phyloP scores from a whole-genome alignment of 2,797 vertebrate species.

The Schizopygopsis pylzovi region DNA sequence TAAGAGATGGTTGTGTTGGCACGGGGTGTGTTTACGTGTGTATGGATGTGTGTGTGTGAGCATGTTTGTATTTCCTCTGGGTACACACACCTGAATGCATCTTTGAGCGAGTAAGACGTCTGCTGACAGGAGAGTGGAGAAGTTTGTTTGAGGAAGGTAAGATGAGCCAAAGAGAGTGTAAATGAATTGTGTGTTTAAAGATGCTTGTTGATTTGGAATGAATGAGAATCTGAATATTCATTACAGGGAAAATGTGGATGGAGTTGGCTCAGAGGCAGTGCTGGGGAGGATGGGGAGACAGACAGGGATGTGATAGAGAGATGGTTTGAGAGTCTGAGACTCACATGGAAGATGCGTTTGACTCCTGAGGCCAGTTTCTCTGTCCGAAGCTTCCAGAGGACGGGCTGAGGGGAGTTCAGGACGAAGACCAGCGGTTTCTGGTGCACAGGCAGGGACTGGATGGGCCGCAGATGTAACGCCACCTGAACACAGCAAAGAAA shows the following conservation, averaged over 20 bases:
- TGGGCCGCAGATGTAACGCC: slow-evolving; percentile 90
- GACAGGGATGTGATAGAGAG: slow-evolving; percentile 6
- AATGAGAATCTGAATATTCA: slow-evolving; percentile 45
- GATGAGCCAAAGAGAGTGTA: slow-evolving; percentile 6
- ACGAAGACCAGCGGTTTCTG: slow-evolving; percentile 92
- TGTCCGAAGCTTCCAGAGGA: slow-evolving; percentile 89
- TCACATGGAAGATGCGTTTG: slow-evolving; percentile 90
- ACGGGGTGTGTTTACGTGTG: slow-evolving; percentile 9
- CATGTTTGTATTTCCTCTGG: slow-evolving; percentile 39
- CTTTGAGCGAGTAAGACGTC: slow-evolving; percentile 46
- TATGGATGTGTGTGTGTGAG: slow-evolving; percentile 37
- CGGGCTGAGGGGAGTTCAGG: slow-evolving; percentile 87
- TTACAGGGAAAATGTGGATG: slow-evolving; percentile 40
- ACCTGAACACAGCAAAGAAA: slow-evolving; percentile 76
- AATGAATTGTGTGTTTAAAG: slow-evolving; percentile 55
- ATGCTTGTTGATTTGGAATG: slow-evolving; percentile 37
- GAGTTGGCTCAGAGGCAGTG: slow-evolving; percentile 60
- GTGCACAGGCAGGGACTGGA: slow-evolving; percentile 88
- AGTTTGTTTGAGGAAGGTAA: slow-evolving; percentile 40
- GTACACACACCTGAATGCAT: slow-evolving; percentile 57
- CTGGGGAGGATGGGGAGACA: slow-evolving; percentile 7
- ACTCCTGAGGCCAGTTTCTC: slow-evolving; percentile 86
- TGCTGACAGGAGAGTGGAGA: slow-evolving; percentile 41
- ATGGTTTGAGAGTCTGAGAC: slow-evolving; percentile 65
- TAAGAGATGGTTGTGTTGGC: slow-evolving; percentile 54